Conservation (phyloP, 2,888 invertebrate genomes). For the Alcis repandata region DNA sequence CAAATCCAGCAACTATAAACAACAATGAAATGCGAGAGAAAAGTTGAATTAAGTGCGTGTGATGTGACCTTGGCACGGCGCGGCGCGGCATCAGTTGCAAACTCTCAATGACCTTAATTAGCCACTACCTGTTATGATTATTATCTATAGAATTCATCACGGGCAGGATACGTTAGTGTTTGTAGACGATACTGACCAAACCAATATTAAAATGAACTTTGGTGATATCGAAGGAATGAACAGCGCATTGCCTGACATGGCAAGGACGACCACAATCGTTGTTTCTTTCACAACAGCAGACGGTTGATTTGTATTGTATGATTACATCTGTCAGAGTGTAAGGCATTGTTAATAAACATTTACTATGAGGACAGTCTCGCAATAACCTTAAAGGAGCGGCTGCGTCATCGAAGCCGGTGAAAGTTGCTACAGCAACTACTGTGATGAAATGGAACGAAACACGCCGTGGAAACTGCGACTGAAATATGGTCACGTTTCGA, state of each 20-base stretch:
- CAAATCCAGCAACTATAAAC: too few relatives aligned
- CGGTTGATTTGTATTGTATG: not conserved
- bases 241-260: not conserved
- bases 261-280: not conserved
- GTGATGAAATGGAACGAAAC: constrained; percentile 44
- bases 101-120: constrained; percentile 49
- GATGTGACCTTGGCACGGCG: constrained; percentile 46
- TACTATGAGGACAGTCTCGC: constrained; percentile 32
- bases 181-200: not conserved
- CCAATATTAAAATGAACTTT: too few relatives aligned
- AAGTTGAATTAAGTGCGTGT: not conserved
- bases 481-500: constrained; percentile 9
- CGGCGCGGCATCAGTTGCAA: constrained; percentile 27
- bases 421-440: constrained; percentile 44
- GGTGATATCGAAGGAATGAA: not conserved
- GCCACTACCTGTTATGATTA: constrained; percentile 38
- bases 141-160: constrained; percentile 12
- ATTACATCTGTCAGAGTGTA: constrained; percentile 5
- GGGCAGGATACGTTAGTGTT: not conserved
- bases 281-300: not conserved
- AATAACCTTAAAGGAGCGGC: constrained; percentile 37
- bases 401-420: constrained; percentile 42
- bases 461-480: constrained; percentile 9
- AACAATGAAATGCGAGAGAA: too few relatives aligned
- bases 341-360: constrained; percentile 24